Evolutionary conservation across 1,140 invertebrate species (phyloP), one percentile per base, ranked within the genome.

Genomic region (Lepidotrigona ventralis): DNA sequence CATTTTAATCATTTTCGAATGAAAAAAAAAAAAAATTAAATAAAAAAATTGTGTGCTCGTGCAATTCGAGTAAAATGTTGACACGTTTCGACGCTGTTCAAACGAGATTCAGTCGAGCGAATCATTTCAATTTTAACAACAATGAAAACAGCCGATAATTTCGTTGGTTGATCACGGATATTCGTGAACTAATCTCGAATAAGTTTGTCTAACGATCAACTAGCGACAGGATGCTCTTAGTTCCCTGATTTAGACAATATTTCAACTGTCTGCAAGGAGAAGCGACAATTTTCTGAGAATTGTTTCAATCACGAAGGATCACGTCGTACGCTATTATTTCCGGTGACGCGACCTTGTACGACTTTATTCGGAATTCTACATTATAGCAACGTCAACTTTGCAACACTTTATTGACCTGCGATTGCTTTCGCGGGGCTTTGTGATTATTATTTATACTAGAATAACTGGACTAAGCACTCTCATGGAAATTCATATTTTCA

Each of bases 301-400:
- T 29, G 51, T 64, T 46, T 74, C 54, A 56, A 79, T 81, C 39
- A 23, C 64, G 12, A 21, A 33, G 83, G 79, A 86, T 86, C 60
- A 56, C 66, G 82, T 82, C 23, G 63, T 86, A 54, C 17, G 56
- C 51, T 56, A 68, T 86, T 85, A 85, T 82, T 78, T 72, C 54
- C 60, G 21, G 19, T 68, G n/a, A 9, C 69, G 58, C 12, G 54
- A 21, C 29, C n/a, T 46, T 33, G 19, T 39, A 19, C 26, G 15
- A 1, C 26, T 63, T 63, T 29, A 9, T 51, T 15, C n/a, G 19
- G 26, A 17, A 71, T 79, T 71, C 53, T 72, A 39, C n/a, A 15
- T 71, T 60, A 51, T 21, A 12, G 1, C 9, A 33, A 63, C 29
- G 9, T 29, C n/a, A 17, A 19, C 23, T 63, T 26, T 15, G n/a